These are phyloP conservation scores for Montipora capitata DNA, from an alignment of 92 coral and sea anemone genomes.

Conservation along the genomic window DNA sequence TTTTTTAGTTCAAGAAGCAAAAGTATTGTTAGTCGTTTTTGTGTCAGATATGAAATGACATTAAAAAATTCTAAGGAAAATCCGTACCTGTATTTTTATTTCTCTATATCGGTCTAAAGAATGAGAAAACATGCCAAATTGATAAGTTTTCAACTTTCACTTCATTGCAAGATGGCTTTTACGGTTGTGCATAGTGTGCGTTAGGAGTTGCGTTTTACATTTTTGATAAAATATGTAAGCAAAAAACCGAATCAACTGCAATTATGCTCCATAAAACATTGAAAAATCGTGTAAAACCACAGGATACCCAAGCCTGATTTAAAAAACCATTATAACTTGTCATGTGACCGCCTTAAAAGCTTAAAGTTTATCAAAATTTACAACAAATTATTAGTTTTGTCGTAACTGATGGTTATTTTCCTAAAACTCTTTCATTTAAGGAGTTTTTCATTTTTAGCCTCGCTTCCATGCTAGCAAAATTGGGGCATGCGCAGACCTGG, in stretches of 20 bases:
- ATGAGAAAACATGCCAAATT: constrained; percentile 27
- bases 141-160: constrained; percentile 46
- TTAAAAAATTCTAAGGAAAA: constrained; percentile 14
- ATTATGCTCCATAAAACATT: constrained; percentile 30
- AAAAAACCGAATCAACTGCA: constrained; percentile 41
- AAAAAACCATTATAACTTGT: constrained; percentile 10
- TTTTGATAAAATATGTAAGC: constrained; percentile 30
- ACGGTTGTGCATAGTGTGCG: constrained; percentile 37
- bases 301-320: constrained; percentile 38
- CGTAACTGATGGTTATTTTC: constrained; percentile 30
- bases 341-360: background rate
- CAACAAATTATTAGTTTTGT: constrained; percentile 39
- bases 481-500: constrained; percentile 52
- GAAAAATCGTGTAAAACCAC: constrained; percentile 40
- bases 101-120: constrained; percentile 40
- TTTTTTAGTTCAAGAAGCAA: constrained; percentile 42
- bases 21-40: constrained; percentile 40
- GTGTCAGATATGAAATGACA: constrained; percentile 15
- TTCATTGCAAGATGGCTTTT: constrained; percentile 59
- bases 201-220: constrained; percentile 37
- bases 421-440: too few relatives aligned
- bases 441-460: constrained; percentile 53
- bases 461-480: constrained; percentile 29
- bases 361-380: constrained; percentile 31
- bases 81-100: background rate